Conservation (phyloP, 2,888 invertebrate species). For the Eupithecia subumbrata region DNA sequence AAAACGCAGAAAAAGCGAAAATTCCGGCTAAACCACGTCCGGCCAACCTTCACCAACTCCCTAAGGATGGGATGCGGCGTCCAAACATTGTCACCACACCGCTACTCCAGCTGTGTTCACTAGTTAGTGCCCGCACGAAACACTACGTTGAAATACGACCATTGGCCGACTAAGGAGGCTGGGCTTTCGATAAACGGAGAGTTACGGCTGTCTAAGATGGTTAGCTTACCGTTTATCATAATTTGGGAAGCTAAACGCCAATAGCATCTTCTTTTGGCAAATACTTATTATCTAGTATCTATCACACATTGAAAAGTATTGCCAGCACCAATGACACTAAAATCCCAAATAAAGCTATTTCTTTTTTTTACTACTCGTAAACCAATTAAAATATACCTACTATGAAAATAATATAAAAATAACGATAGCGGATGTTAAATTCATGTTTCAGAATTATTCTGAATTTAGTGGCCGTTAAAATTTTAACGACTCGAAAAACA, state of each 20-base stretch:
- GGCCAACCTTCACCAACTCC: slow-evolving; percentile 1
- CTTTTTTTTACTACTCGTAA: neutral
- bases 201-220: slow-evolving; percentile 31
- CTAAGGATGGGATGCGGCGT: slow-evolving; percentile 57
- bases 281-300: neutral
- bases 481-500: neutral
- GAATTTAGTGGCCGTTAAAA: neutral
- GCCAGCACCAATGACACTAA: neutral
- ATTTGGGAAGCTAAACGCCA: neutral
- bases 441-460: neutral
- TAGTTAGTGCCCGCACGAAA: slow-evolving; percentile 66
- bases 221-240: neutral
- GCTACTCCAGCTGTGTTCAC: slow-evolving; percentile 74
- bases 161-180: slow-evolving; percentile 51
- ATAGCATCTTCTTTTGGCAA: neutral
- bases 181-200: slow-evolving; percentile 50
- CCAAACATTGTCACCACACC: slow-evolving; percentile 77
- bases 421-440: neutral
- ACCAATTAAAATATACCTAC: neutral
- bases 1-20: neutral
- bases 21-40: neutral
- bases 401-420: neutral
- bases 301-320: neutral
- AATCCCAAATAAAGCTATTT: neutral
- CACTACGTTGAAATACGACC: slow-evolving; percentile 68